Evolutionary conservation across 2,797 vertebrate species (phyloP), one percentile per base, ranked within the genome.

Genomic region (Mycteria americana): DNA sequence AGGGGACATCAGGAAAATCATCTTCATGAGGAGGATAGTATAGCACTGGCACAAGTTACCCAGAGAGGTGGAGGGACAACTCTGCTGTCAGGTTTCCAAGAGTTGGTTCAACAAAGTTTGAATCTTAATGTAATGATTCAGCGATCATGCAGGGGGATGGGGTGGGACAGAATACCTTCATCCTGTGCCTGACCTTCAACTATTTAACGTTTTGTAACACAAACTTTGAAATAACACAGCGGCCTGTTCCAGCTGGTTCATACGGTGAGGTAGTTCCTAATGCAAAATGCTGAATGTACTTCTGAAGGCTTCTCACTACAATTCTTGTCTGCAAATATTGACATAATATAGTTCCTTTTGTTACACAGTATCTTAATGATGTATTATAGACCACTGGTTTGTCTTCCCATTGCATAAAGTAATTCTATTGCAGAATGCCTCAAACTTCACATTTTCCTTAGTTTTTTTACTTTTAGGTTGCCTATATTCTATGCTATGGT

Each of bases 71-170:
- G 24, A 22, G 41, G 22, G 11, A 67, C 5, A 45, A 11, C 39
- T 48, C 10, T 62, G 25, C 27, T 54, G 7, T 43, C 39, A 60
- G 39, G 18, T 72, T 82, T 77, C 46, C 43, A 65, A 65, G 50
- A 70, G 64, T 2, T 65, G 11, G 11, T 70, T 88, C 35, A 67
- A 35, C 28, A 43, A 67, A 48, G 8, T 72, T 72, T 60, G 18
- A 70, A 37, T 72, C 31, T 41, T 82, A 59, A 35, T 9, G 18
- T 57, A 30, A 21, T 54, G 80, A 75, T 37, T 73, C 46, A 25
- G 46, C 60, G 53, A 25, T 72, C 23, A 35, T 63, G 27, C 39
- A 51, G 2, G 1, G 23, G 14, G 6, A 59, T 0, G 0, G 24
- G 6, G 6, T 4, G 92, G 24, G 30, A 84, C 84, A 37, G 4